phyloP scores from a whole-genome alignment of 2,113 vertebrate genomes.

The Erinaceus europaeus region DNA sequence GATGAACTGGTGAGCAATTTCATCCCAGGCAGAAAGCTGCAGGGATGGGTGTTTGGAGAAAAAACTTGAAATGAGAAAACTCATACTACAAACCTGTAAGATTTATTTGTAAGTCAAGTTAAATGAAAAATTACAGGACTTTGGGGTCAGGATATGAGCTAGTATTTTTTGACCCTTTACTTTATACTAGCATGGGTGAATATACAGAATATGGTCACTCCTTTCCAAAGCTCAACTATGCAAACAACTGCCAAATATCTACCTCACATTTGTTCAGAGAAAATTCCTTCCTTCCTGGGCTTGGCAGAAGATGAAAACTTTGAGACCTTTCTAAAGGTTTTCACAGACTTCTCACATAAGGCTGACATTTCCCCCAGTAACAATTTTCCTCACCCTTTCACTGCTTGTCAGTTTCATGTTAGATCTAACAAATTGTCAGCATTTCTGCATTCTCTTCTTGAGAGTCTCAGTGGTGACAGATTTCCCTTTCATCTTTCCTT shows the following conservation, averaged over 20 bases:
- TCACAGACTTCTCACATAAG: neutral
- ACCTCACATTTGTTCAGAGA: neutral
- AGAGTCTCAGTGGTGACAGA: conserved; percentile 59
- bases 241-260: neutral
- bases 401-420: neutral
- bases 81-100: no score
- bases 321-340: conserved; percentile 11
- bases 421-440: conserved; percentile 36
- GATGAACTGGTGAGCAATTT: neutral
- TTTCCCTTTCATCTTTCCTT: conserved; percentile 51
- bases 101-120: neutral
- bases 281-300: neutral
- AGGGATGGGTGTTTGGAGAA: neutral
- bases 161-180: neutral
- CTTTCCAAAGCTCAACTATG: neutral
- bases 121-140: neutral
- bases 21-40: neutral
- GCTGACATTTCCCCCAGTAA: conserved; percentile 32
- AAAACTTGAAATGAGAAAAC: no score
- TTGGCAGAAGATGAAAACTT: conserved; percentile 4
- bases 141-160: neutral
- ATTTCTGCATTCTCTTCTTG: conserved; percentile 37
- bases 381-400: neutral
- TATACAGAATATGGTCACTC: neutral
- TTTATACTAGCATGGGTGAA: neutral